Conservation (phyloP, 2,113 vertebrate genomes). For the Phrynosoma platyrhinos region DNA sequence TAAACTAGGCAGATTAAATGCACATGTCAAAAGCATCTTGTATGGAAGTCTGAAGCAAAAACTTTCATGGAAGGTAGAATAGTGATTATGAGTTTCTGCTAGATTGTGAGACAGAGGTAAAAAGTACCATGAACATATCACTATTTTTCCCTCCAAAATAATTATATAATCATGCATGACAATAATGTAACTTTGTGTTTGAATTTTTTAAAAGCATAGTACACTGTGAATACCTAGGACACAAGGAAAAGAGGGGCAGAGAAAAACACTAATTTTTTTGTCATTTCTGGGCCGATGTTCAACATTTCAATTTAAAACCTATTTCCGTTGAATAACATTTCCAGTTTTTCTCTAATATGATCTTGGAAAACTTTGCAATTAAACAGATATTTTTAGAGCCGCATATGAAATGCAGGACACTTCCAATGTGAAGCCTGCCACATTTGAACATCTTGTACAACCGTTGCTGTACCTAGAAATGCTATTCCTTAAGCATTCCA, state of each 20-base stretch:
- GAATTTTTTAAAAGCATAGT: slow-evolving; percentile 52
- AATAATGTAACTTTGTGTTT: slow-evolving; percentile 71
- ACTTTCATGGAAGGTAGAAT: slow-evolving; percentile 77
- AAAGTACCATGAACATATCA: slow-evolving; percentile 64
- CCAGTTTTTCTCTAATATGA: slow-evolving; percentile 69
- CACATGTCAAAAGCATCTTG: slow-evolving; percentile 82
- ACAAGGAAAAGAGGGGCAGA: slow-evolving; percentile 64
- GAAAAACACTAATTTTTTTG: slow-evolving; percentile 65
- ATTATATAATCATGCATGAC: slow-evolving; percentile 70
- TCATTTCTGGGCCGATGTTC: slow-evolving; percentile 73
- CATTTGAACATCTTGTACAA: slow-evolving; percentile 56
- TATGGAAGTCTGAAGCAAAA: slow-evolving; percentile 76
- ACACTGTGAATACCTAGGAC: slow-evolving; percentile 61
- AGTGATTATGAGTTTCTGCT: slow-evolving; percentile 84
- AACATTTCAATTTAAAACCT: slow-evolving; percentile 69
- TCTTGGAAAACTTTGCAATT: slow-evolving; percentile 43
- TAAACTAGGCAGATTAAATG: slow-evolving; percentile 84
- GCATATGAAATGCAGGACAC: slow-evolving; percentile 53
- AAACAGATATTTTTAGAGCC: slow-evolving; percentile 51
- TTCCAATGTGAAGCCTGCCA: slow-evolving; percentile 52
- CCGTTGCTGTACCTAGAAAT: slow-evolving; percentile 39
- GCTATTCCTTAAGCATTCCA: slow-evolving; percentile 60
- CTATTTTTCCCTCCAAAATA: slow-evolving; percentile 58
- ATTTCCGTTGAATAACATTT: slow-evolving; percentile 62
- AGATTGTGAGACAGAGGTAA: slow-evolving; percentile 64